Percentiles rank a stretch among this genome's conserved stretches.
These are phyloP conservation scores for Scytalopus superciliaris DNA, from an alignment of 2,113 vertebrate species.

Conservation along the genomic window DNA sequence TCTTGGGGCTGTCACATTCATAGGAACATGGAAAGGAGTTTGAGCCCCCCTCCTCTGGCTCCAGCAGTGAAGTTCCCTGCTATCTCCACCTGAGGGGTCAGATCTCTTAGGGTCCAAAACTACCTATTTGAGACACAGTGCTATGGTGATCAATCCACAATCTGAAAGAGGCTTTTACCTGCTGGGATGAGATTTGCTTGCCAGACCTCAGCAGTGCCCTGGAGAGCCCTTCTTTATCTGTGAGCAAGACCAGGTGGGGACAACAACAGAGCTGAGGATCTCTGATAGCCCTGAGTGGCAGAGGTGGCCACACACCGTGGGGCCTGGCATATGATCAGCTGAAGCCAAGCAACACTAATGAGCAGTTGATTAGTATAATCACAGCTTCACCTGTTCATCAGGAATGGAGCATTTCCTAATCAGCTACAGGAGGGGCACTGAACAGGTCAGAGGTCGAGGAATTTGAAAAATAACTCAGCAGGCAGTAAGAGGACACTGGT, in stretches of 20 bases:
- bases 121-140: neutral
- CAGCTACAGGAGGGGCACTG: neutral
- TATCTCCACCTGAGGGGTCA: neutral
- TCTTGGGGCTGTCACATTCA: neutral
- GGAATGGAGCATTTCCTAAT: slow-evolving; percentile 6
- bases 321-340: neutral
- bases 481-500: neutral
- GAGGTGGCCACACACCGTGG: neutral
- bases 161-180: neutral
- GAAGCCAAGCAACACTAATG: slow-evolving; percentile 29
- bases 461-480: neutral
- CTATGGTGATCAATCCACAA: neutral
- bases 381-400: slow-evolving; percentile 30
- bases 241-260: neutral
- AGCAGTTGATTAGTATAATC: slow-evolving; percentile 49
- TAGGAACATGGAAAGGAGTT: fast-evolving
- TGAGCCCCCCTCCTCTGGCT: neutral
- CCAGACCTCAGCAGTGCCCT: neutral
- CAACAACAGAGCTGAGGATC: neutral
- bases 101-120: neutral
- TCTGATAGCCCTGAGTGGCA: neutral
- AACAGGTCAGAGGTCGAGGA: neutral
- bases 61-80: neutral
- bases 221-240: neutral
- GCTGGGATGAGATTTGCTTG: neutral